Evolutionary conservation across 2,888 invertebrate species (phyloP).

Genomic region (Hyppa rectilinea): DNA sequence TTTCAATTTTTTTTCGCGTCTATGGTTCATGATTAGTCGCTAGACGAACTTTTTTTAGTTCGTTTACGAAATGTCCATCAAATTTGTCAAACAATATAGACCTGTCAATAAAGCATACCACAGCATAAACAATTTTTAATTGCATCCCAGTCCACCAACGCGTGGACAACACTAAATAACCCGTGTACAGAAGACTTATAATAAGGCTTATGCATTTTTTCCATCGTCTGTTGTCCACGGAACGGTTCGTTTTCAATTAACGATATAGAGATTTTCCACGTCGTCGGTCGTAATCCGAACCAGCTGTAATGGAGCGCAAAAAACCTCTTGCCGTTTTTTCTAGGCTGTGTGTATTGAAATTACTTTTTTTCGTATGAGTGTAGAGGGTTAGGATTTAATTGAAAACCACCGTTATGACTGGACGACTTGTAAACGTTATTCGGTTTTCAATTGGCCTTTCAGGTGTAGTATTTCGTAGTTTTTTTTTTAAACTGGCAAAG

Average conservation of each 20-base stretch:
- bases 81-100: background rate
- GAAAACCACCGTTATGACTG: slow-evolving; percentile 50
- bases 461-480: slow-evolving; percentile 10
- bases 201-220: slow-evolving; percentile 49
- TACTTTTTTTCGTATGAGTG: slow-evolving; percentile 47
- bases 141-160: background rate
- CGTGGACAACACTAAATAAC: background rate
- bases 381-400: slow-evolving; percentile 57
- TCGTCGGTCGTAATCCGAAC: slow-evolving; percentile 73
- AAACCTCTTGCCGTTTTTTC: slow-evolving; percentile 68
- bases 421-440: slow-evolving; percentile 37
- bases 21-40: background rate
- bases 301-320: slow-evolving; percentile 75
- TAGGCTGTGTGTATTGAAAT: slow-evolving; percentile 59
- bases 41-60: background rate
- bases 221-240: slow-evolving; percentile 56
- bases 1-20: slow-evolving; percentile 3
- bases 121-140: slow-evolving; percentile 11
- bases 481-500: slow-evolving; percentile 3
- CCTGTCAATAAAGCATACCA: background rate
- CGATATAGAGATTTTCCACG: slow-evolving; percentile 81
- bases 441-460: background rate
- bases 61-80: slow-evolving; percentile 9
- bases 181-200: slow-evolving; percentile 16
- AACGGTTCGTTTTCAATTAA: slow-evolving; percentile 83